Conservation (phyloP, 1,140 invertebrate genomes). For the Carcinoscorpius rotundicauda region DNA sequence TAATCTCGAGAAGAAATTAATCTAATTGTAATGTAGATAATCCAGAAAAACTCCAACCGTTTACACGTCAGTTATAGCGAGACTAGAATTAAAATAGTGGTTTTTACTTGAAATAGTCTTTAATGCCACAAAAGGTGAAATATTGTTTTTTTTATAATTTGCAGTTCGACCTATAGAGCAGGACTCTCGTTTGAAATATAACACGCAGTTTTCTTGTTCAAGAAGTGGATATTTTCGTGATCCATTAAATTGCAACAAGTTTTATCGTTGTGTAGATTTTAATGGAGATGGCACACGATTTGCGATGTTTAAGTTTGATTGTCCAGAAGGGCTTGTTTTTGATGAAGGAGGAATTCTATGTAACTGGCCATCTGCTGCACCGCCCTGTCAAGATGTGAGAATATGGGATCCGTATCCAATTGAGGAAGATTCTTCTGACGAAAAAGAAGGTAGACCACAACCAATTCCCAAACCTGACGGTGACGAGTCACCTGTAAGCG, state of each 20-base stretch:
- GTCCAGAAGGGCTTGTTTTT: constrained; percentile 46
- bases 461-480: background rate
- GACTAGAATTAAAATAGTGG: too few relatives aligned
- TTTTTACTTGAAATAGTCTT: too few relatives aligned
- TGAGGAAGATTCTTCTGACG: background rate
- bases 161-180: too few relatives aligned
- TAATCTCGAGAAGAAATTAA: too few relatives aligned
- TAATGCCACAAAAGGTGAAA: too few relatives aligned
- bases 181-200: too few relatives aligned
- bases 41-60: too few relatives aligned
- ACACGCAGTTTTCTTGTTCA: constrained; percentile 28
- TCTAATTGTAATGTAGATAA: too few relatives aligned
- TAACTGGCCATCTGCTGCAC: constrained; percentile 23
- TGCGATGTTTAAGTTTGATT: constrained; percentile 36
- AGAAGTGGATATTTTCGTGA: constrained; percentile 50
- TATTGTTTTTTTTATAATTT: too few relatives aligned
- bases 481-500: background rate
- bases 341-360: constrained; percentile 29
- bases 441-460: constrained; percentile 4
- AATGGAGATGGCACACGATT: constrained; percentile 40
- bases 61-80: too few relatives aligned
- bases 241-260: constrained; percentile 42
- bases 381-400: constrained; percentile 12
- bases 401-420: background rate
- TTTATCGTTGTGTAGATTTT: constrained; percentile 44